phyloP scores from a whole-genome alignment of 2,113 vertebrate species.

The Amblyopsis rosae region DNA sequence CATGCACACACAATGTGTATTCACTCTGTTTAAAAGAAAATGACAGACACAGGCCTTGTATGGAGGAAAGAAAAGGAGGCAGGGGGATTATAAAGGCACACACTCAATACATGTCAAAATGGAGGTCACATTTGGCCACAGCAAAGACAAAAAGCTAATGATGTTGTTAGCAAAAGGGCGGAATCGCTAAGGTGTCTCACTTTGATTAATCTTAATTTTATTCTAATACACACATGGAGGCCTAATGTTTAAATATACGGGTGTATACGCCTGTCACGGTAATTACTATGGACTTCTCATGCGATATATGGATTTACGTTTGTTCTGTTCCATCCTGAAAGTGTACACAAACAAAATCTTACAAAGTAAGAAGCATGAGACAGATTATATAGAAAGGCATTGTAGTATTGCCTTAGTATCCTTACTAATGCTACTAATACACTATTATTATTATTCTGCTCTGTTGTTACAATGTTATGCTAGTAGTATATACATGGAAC shows the following conservation, averaged over 20 bases:
- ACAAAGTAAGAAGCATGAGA: too few species aligned
- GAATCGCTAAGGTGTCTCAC: constrained; percentile 41
- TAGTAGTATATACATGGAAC: not conserved
- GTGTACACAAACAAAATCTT: too few species aligned
- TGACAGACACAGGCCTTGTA: constrained; percentile 64
- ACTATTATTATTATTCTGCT: not conserved
- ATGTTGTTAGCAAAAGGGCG: constrained; percentile 19
- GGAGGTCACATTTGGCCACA: constrained; percentile 14
- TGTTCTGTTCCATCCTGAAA: too few species aligned
- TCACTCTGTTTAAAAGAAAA: constrained; percentile 60
- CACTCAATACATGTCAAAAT: not conserved
- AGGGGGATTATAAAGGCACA: constrained; percentile 11
- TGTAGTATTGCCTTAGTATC: too few species aligned
- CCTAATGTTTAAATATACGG: not conserved
- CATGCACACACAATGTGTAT: constrained; percentile 17
- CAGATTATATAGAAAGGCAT: too few species aligned
- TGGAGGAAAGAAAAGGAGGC: constrained; percentile 41
- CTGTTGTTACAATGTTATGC: not conserved
- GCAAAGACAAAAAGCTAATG: constrained; percentile 43
- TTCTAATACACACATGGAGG: constrained; percentile 11
- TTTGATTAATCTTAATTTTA: constrained; percentile 21
- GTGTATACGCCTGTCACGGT: not conserved
- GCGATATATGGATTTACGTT: too few species aligned
- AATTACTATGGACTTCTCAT: not conserved
- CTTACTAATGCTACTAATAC: not conserved